Percentiles rank a stretch among this genome's conserved stretches.
These are phyloP conservation scores for Myotis myotis DNA, from an alignment of 2,797 vertebrate species.

Conservation along the genomic window DNA sequence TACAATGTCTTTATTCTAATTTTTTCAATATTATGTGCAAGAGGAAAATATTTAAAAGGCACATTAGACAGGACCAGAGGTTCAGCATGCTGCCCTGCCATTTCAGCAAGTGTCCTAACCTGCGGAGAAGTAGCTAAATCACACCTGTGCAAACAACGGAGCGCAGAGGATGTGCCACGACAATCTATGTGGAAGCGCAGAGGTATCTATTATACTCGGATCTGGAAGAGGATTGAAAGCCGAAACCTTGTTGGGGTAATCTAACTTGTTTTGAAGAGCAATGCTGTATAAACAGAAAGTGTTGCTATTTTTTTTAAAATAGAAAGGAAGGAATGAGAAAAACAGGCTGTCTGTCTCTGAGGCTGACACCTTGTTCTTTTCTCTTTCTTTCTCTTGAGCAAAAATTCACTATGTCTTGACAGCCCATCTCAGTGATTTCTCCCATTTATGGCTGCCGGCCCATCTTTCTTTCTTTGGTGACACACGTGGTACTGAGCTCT, in stretches of 20 bases:
- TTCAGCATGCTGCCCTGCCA: background rate
- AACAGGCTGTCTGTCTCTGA: background rate
- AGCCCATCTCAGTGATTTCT: background rate
- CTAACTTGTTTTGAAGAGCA: background rate
- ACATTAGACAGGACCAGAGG: background rate
- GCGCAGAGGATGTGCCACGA: accelerated
- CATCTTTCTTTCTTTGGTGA: background rate
- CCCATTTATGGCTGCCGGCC: background rate
- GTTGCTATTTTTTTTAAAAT: background rate
- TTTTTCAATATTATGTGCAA: background rate
- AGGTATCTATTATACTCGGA: background rate
- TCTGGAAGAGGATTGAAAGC: background rate
- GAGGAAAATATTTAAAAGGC: background rate
- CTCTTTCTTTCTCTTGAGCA: background rate
- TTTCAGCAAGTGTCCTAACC: background rate
- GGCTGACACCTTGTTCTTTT: background rate
- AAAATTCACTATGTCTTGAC: background rate
- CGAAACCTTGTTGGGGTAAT: background rate
- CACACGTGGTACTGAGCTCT: background rate
- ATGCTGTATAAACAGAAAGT: background rate
- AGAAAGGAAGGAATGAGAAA: background rate
- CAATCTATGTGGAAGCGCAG: background rate
- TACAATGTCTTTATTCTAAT: background rate
- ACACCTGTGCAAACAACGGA: background rate
- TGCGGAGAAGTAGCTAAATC: background rate